phyloP scores from a whole-genome alignment of 2,888 invertebrate genomes.

The Chrysolina oricalcia region DNA sequence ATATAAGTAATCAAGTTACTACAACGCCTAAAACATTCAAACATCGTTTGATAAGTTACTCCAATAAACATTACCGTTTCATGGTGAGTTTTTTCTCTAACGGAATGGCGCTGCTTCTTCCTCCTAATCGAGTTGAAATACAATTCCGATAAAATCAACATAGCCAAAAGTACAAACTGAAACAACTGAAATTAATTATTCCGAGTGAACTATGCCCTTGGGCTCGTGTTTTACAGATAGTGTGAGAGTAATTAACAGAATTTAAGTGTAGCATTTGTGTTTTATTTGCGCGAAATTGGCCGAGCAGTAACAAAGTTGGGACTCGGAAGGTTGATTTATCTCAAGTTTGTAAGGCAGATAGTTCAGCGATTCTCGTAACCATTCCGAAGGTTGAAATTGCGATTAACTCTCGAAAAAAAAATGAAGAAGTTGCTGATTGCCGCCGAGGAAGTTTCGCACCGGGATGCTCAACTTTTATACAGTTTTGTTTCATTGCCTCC shows the following conservation, averaged over 20 bases:
- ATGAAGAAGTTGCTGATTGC: conserved; percentile 28
- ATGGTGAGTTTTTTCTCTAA: too few relatives aligned
- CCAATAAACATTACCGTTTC: too few relatives aligned
- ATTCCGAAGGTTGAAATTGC: conserved; percentile 42
- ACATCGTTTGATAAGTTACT: too few relatives aligned
- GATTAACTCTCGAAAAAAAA: conserved; percentile 36
- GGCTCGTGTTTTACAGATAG: conserved; percentile 49
- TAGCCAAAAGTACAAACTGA: conserved; percentile 32
- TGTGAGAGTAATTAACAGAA: conserved; percentile 51
- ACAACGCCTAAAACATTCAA: too few relatives aligned
- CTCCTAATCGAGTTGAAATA: conserved; percentile 32
- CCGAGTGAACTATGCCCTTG: conserved; percentile 45
- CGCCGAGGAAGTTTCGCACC: conserved; percentile 26
- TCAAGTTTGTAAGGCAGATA: conserved; percentile 45
- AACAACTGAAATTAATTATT: conserved; percentile 46
- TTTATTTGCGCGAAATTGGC: conserved; percentile 49
- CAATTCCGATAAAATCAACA: conserved; percentile 25
- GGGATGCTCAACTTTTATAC: conserved; percentile 29
- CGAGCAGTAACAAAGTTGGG: conserved; percentile 41
- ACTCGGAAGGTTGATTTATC: conserved; percentile 46
- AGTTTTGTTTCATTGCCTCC: conserved; percentile 27
- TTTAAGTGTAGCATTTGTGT: conserved; percentile 48
- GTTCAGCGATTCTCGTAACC: conserved; percentile 40
- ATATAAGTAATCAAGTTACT: too few relatives aligned
- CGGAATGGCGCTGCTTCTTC: too few relatives aligned